phyloP scores from a whole-genome alignment of 2,797 vertebrate species.

The Ceryle rudis region DNA sequence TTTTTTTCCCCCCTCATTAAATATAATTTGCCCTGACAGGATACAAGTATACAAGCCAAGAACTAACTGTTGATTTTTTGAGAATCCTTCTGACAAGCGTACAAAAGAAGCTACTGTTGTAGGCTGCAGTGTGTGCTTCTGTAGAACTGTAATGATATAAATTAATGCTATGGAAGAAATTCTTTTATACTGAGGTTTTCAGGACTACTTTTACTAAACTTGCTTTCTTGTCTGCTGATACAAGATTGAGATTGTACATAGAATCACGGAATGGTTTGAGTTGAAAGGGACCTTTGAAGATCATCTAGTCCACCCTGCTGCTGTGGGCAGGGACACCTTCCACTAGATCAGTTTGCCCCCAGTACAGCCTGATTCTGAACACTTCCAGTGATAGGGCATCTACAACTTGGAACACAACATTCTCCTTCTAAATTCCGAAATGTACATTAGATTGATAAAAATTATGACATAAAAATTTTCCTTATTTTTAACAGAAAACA shows the following conservation, averaged over 20 bases:
- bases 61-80: not conserved
- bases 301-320: too few species aligned
- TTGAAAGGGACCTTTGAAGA: too few species aligned
- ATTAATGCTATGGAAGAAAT: not conserved
- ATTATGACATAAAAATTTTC: not conserved
- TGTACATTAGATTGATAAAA: not conserved
- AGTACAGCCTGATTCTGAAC: too few species aligned
- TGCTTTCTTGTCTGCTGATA: not conserved
- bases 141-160: not conserved
- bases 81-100: not conserved
- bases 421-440: not conserved
- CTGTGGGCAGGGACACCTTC: too few species aligned
- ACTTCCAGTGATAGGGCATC: not conserved
- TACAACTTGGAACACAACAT: not conserved
- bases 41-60: not conserved
- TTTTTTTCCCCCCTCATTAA: too few species aligned
- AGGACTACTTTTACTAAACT: not conserved
- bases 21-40: not conserved
- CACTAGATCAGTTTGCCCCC: too few species aligned
- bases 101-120: not conserved
- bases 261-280: too few species aligned
- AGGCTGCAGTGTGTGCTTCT: not conserved
- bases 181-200: not conserved
- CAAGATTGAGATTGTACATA: not conserved
- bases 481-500: not conserved